These are phyloP conservation scores for Urocynchramus pylzowi DNA, from an alignment of 2,113 vertebrate genomes.

Conservation along the genomic window DNA sequence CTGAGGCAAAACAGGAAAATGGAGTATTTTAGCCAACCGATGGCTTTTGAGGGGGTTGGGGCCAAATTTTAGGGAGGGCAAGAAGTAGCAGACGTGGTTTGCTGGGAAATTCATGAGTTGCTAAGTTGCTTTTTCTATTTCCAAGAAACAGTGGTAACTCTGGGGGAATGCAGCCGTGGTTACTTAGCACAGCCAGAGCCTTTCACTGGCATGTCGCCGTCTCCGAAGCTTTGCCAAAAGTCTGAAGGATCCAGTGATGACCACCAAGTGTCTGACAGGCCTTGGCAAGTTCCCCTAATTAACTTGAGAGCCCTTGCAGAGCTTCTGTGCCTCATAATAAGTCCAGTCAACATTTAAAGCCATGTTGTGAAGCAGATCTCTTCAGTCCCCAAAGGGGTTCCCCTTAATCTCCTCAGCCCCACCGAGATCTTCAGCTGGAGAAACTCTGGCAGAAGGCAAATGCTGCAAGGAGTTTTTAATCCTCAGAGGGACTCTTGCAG, in stretches of 20 bases:
- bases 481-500: neutral
- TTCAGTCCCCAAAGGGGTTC: neutral
- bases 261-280: constrained; percentile 42
- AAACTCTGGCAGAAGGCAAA: neutral
- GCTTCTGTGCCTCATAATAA: neutral
- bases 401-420: neutral
- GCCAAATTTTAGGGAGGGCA: neutral
- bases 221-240: constrained; percentile 25
- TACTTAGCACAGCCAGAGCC: constrained; percentile 28
- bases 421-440: neutral
- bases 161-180: neutral
- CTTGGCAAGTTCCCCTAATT: constrained; percentile 53
- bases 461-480: neutral
- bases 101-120: neutral
- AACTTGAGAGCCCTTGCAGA: constrained; percentile 28
- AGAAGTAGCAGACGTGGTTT: neutral
- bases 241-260: neutral
- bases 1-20: neutral
- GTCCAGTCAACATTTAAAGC: neutral
- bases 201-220: neutral
- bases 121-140: neutral
- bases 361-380: neutral
- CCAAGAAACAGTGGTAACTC: neutral
- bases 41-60: accelerated
- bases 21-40: neutral